Evolutionary conservation across 2,888 invertebrate species (phyloP), one percentile per base, ranked within the genome.

Genomic region (Ceramica pisi): DNA sequence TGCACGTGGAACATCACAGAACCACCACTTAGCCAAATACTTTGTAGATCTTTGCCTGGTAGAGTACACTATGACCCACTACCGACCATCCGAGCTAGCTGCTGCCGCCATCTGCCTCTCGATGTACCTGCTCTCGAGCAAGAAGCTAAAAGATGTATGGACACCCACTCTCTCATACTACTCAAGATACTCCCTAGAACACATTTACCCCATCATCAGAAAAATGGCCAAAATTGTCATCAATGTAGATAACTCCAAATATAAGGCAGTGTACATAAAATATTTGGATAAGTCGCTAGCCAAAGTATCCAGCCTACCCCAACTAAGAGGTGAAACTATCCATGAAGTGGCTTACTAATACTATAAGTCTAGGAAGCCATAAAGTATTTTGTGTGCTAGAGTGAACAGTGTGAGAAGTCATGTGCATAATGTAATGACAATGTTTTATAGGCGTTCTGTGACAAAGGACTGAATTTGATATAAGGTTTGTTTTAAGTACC

Each of bases 11-110:
- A 92, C 93, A 23, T 91, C 95, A 4, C 93, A 93, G 87, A 97
- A 97, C 85, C 98, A 99, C 90, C 97, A 97, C 67, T 95, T 98
- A 92, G 98, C 98, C 19, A 99, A 99, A 94, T 99, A 99, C 92
- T 97, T 99, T 71, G 97, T 99, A 88, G 99, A 99, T 92, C 95
- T 99, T 76, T 96, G 98, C 67, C 95, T 99, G 57, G 93, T 98
- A 10, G 98, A 99, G 74, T 98, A 99, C 90, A 96, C 97, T 19
- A 96, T 99, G 96, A 97, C 97, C 26, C 97, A 97, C 87, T 97
- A 98, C 87, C 96, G 97, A 74, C 99, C 99, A 0, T 99, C 99
- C 0, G 96, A 98, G 85, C 96, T 98, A 71, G 98, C 99, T 55
- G 98, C 98, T 12, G 97, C 98, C 7, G 97, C 98, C 10, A 96